Base-by-base conservation (phyloP, 2,888 invertebrate species). In the Stenoptilia bipunctidactyla region DNA sequence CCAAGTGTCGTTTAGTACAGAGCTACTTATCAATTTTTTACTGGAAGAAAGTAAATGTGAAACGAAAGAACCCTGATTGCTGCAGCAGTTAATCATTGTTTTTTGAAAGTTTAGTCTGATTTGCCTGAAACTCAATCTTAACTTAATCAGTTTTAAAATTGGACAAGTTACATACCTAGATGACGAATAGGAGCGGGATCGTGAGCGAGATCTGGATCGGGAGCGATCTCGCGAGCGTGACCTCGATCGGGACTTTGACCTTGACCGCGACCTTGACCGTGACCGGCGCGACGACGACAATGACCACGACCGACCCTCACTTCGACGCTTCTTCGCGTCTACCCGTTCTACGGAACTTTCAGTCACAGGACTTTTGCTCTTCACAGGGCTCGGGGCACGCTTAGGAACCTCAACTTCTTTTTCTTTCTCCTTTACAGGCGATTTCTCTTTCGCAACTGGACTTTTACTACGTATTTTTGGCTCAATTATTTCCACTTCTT, bases 111-210 rank as follows among this genome's bases (percentile, higher is more conserved):
- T n/a, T n/a, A n/a, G n/a, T n/a, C n/a, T n/a, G n/a, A n/a, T n/a
- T n/a, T n/a, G n/a, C n/a, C n/a, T n/a, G n/a, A 20, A 20, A 20
- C 20, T 20, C 20, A 20, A 20, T 20, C 8, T 20, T 20, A 20
- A n/a, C n/a, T n/a, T n/a, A 20, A 20, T 20, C 20, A 5, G 20
- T 20, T 20, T 20, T 8, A 20, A 20, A 20, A 20, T 5, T 20
- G 3, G 8, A 20, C n/a, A n/a, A 5, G 20, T 20, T 20, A 20
- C 20, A 3, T 20, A 82, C 67, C 85, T 85, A 15, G 86, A 85
- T 15, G 85, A 85, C 2, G 79, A 77, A 45, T 80, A 82, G 0
- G 85, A 85, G 1, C 83, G 71, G n/a, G 86, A 82, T 42, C 80
- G 73, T 1, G 66, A 62, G 27, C 61, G 61, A 0, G 74, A 76